phyloP scores from a whole-genome alignment of 2,113 vertebrate species.

The Clupea harengus region DNA sequence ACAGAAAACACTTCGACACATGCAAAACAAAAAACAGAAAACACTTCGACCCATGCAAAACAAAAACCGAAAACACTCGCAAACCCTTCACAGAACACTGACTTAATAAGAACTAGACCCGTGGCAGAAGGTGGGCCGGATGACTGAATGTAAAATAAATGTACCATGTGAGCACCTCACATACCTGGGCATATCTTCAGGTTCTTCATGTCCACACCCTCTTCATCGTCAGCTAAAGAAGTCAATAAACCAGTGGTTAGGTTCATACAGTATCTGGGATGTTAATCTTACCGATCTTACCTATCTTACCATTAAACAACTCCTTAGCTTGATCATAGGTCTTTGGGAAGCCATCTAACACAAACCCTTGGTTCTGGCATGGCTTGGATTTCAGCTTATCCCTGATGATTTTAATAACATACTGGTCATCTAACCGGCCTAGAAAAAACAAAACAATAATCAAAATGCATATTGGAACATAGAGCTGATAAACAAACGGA shows the following conservation, averaged over 20 bases:
- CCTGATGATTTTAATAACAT: conserved; percentile 75
- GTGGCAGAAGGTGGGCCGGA: background rate
- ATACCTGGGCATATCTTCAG: conserved; percentile 80
- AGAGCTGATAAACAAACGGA: background rate
- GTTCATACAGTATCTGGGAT: background rate
- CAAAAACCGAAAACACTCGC: too few relatives aligned
- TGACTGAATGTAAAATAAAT: background rate
- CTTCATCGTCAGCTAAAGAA: conserved; percentile 69
- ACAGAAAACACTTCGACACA: too few relatives aligned
- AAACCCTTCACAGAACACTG: background rate
- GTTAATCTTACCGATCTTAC: background rate
- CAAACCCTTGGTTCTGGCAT: conserved; percentile 90
- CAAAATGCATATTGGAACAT: background rate
- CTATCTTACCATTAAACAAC: conserved; percentile 78
- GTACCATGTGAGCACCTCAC: conserved; percentile 22
- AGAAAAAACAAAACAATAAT: background rate
- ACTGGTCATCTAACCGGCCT: conserved; percentile 79
- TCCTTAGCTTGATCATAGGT: conserved; percentile 81
- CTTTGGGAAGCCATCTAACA: conserved; percentile 86
- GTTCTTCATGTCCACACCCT: conserved; percentile 63
- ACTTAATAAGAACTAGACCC: background rate
- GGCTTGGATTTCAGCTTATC: conserved; percentile 84
- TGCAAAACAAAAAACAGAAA: too few relatives aligned
- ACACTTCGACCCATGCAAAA: too few relatives aligned
- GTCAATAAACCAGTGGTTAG: background rate